Conservation (phyloP, 2,797 vertebrate genomes). For the Rhinogobio ventralis region DNA sequence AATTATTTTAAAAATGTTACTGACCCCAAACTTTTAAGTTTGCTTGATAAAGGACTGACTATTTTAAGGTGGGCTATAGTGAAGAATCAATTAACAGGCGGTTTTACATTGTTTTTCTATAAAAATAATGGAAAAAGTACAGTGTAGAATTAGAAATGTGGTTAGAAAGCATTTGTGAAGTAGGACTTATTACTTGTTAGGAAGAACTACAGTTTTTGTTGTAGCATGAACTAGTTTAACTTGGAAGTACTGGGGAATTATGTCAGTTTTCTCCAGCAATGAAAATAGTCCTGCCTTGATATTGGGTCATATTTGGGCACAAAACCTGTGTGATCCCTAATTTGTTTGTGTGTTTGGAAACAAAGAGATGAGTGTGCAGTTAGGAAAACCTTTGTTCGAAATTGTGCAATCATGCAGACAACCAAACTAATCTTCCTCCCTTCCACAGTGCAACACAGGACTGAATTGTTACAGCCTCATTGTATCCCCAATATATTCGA, state of each 20-base stretch:
- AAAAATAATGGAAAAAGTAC: background rate
- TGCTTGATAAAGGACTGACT: background rate
- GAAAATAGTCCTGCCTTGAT: constrained; percentile 13
- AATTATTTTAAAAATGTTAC: background rate
- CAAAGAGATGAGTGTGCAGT: constrained; percentile 78
- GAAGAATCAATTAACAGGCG: background rate
- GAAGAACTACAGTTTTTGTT: background rate
- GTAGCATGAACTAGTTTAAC: background rate
- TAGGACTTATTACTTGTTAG: background rate
- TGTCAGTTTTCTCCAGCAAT: constrained; percentile 1
- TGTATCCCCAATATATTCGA: constrained; percentile 37
- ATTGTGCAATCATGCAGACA: constrained; percentile 79
- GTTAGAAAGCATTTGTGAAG: background rate
- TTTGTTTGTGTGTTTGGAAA: constrained; percentile 72
- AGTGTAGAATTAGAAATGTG: background rate
- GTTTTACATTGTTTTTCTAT: background rate
- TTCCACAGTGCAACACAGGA: constrained; percentile 65
- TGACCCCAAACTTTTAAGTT: background rate
- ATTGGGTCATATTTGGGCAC: constrained; percentile 40
- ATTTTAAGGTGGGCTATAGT: background rate
- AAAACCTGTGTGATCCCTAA: constrained; percentile 47
- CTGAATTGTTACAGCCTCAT: constrained; percentile 40
- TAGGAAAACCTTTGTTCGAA: constrained; percentile 79
- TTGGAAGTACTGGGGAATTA: background rate
- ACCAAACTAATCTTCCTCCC: constrained; percentile 70